phyloP scores from a whole-genome alignment of 2,888 invertebrate species.

The Cosmia pyralina region DNA sequence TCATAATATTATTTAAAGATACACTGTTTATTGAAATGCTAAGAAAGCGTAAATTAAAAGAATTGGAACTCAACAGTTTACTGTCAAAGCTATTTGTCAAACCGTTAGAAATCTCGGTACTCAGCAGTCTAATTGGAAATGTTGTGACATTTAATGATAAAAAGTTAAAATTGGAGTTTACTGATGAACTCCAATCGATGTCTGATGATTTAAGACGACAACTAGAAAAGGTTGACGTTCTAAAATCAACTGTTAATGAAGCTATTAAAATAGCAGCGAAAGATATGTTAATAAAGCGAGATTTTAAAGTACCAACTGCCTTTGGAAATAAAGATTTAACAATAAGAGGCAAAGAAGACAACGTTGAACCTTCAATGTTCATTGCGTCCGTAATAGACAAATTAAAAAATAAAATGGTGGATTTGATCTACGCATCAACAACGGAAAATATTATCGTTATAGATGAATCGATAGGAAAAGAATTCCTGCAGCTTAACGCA shows the following conservation, averaged over 20 bases:
- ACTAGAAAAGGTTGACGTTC: slow-evolving; percentile 31
- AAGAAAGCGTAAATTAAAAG: slow-evolving; percentile 9
- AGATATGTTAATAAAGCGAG: slow-evolving; percentile 15
- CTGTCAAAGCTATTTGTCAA: slow-evolving; percentile 15
- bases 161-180: slow-evolving; percentile 34
- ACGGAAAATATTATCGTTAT: slow-evolving; percentile 19
- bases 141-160: slow-evolving; percentile 27
- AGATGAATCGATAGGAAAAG: slow-evolving; percentile 27
- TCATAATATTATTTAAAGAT: slow-evolving; percentile 36
- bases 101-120: slow-evolving; percentile 7
- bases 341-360: slow-evolving; percentile 36
- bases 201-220: slow-evolving; percentile 9
- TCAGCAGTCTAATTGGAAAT: slow-evolving; percentile 37
- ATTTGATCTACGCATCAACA: slow-evolving; percentile 2
- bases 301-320: slow-evolving; percentile 1
- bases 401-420: slow-evolving; percentile 5
- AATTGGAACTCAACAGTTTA: background rate
- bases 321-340: slow-evolving; percentile 58
- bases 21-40: slow-evolving; percentile 33
- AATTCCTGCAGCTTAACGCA: slow-evolving; percentile 25
- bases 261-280: slow-evolving; percentile 28
- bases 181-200: no score
- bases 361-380: background rate
- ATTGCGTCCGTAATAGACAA: slow-evolving; percentile 6
- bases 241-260: slow-evolving; percentile 26